Percentiles rank a stretch among this genome's conserved stretches.
Evolutionary conservation across 2,113 vertebrate genomes (phyloP).

Genomic region (Vidua macroura): DNA sequence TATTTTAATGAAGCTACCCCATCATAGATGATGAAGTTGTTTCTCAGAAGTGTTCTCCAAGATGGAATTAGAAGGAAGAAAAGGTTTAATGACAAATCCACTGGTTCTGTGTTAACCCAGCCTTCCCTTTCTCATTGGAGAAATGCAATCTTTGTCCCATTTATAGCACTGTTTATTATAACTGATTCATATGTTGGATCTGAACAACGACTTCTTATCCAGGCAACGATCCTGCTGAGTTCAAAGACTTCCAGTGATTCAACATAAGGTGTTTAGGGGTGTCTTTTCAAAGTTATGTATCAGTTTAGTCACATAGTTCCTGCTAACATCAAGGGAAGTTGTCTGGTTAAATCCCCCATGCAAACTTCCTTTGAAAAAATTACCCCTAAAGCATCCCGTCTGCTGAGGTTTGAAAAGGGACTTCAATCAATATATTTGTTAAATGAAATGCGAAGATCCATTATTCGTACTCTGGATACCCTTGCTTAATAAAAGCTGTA

Average conservation of each 20-base stretch:
- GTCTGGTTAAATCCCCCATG: conserved; percentile 35
- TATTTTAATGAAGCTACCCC: neutral
- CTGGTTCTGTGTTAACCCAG: neutral
- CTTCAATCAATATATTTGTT: conserved; percentile 64
- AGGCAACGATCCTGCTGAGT: conserved; percentile 25
- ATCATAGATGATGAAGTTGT: neutral
- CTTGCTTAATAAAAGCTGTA: conserved; percentile 4
- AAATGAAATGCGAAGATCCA: conserved; percentile 57
- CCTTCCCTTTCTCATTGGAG: neutral
- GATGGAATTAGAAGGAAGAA: neutral
- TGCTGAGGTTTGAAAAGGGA: conserved; percentile 53
- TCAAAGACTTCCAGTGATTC: conserved; percentile 46
- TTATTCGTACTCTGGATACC: conserved; percentile 20
- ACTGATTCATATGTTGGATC: neutral
- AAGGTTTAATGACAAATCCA: neutral
- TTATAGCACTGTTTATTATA: neutral
- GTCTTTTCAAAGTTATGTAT: conserved; percentile 35
- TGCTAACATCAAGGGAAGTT: conserved; percentile 55
- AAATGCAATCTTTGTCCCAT: neutral
- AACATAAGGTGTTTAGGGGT: conserved; percentile 31
- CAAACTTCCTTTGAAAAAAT: conserved; percentile 63
- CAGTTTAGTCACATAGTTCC: conserved; percentile 9
- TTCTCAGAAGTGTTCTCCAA: neutral
- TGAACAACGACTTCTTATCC: conserved; percentile 19
- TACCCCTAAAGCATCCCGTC: conserved; percentile 56